Evolutionary conservation across 2,113 vertebrate species (phyloP), one percentile per base, ranked within the genome.

Genomic region (Dendrocopos noguchii): DNA sequence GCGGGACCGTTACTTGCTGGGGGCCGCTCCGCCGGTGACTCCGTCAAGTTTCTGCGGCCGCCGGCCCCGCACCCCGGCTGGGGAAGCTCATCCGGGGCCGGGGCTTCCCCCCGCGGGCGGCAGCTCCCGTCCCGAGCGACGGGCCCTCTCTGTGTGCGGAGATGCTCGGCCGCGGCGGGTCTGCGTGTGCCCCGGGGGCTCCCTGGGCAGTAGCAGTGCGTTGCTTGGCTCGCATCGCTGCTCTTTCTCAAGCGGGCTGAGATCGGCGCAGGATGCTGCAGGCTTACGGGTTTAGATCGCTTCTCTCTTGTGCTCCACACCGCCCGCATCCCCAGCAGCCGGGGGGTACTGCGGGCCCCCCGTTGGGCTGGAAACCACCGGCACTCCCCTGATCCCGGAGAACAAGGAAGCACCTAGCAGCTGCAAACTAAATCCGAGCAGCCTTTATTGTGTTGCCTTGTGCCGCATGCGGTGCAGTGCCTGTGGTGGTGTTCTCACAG

Each of bases 251-350:
- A 1, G 11, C 6, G 5, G 33, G 4, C 21, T 6, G 82, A 36
- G 44, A 33, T 6, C 28, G 8, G 44, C 4, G 75, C 27, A 12
- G 1, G 63, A 61, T 36, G 11, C 57, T 20, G 29, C 20, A 10
- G 39, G 60, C 2, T 67, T 12, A 5, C 1, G 53, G 31, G 5
- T 34, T 59, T 2, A 19, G 60, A 18, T 78, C 15, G 28, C 28
- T 77, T 19, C 1, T 22, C 21, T 31, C 8, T 4, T 5, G 53
- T 20, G 1, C 42, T 39, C 12, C 3, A 0, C 44, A 8, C 29
- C 70, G 1, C 39, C 19, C 73, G 12, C 73, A 7, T 64, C 53
- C 6, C 2, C 67, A 68, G 72, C 31, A 31, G 80, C 78, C 25
- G 3, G 60, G 60, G 56, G 68, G 16, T 36, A 24, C 63, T 59